Base-by-base conservation (phyloP, 2,113 vertebrate species). In the Pteropus alecto region DNA sequence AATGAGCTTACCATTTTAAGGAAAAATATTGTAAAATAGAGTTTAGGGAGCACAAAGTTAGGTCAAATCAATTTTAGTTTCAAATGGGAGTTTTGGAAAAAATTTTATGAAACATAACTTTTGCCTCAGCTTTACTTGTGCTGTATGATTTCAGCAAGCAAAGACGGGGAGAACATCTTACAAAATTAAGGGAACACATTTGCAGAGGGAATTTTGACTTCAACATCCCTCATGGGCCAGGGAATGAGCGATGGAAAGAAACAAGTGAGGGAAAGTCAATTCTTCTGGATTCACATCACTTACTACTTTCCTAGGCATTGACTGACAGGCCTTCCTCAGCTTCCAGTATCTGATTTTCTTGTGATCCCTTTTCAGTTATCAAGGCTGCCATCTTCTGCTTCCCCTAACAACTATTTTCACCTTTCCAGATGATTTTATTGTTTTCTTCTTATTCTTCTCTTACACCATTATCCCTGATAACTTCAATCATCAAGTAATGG, bases 191-290 rank as follows among this genome's bases (percentile, higher is more conserved):
- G 3, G 21, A 46, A 22, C 6, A 10, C 35, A 22, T 67, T 74
- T 83, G 16, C 28, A 70, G 41, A 76, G 65, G n/a, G 60, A 92
- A 24, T 2, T n/a, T 61, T 58, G 43, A 48, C 15, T 12, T 33
- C 46, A 43, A 3, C 7, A 30, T 46, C 16, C 16, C 30, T 13
- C 6, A 1, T 33, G 51, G 4, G 4, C 9, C 19, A 51, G 7
- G 7, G 8, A 19, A 30, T n/a, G 41, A 54, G n/a, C 2, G 11
- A 15, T 41, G 19, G n/a, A 35, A 61, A 58, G n/a, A 63, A 81
- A 38, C 18, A 38, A 1, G 4, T 0, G 11, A 35, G 22, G n/a
- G 13, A 56, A 7, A 13, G 26, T 8, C 24, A 22, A 10, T 30
- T n/a, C 38, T n/a, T 74, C 22, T 82, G 22, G 21, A 51, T 24